Evolutionary conservation across 1,140 invertebrate genomes (phyloP).

Genomic region (Metopolophium dirhodum): DNA sequence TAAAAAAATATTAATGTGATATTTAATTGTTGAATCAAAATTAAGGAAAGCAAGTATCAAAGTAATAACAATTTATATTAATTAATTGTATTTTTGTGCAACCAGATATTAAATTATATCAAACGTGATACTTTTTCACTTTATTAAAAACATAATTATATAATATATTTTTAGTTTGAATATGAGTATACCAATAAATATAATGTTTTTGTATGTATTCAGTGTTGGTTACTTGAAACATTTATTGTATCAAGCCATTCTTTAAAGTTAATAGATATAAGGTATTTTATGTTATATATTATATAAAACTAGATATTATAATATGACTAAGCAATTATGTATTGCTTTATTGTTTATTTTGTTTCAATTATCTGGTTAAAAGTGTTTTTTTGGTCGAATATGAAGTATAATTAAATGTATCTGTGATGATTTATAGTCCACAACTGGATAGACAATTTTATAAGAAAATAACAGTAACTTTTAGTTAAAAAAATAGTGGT

Average conservation of each 20-base stretch:
- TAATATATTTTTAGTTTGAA: not conserved
- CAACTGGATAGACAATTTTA: not conserved
- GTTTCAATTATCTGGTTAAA: not conserved
- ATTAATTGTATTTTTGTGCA: not conserved
- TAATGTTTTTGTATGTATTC: not conserved
- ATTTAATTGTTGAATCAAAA: conserved; percentile 15
- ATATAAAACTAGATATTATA: not conserved
- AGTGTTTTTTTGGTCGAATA: not conserved
- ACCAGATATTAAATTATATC: not conserved
- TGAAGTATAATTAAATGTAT: not conserved
- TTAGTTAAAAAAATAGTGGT: not conserved
- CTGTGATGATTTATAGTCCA: not conserved
- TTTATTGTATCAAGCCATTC: not conserved
- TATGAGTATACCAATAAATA: not conserved
- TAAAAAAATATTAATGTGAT: not conserved
- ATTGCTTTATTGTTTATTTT: not conserved
- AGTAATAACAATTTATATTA: not conserved
- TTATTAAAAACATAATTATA: not conserved
- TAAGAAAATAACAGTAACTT: not conserved
- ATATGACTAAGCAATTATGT: not conserved
- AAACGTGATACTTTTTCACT: not conserved
- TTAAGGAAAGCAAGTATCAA: not conserved
- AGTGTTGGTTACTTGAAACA: not conserved
- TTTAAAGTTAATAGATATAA: not conserved
- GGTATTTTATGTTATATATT: not conserved